phyloP scores from a whole-genome alignment of 2,113 vertebrate genomes.

The Gambusia holbrooki region DNA sequence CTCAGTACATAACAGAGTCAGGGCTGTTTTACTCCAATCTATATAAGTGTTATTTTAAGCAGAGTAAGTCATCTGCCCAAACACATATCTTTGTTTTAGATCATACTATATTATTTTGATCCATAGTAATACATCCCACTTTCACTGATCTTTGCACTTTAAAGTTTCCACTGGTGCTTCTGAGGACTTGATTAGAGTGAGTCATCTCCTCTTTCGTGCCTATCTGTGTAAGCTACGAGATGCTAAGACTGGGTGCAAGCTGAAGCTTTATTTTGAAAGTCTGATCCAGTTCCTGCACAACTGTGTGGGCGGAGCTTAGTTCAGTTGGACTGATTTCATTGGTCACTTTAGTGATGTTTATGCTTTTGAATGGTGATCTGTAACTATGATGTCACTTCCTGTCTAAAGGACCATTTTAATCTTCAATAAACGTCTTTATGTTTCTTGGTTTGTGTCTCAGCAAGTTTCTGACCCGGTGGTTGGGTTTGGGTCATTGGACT shows the following conservation, averaged over 20 bases:
- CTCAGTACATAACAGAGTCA: not conserved
- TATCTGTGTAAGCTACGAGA: not conserved
- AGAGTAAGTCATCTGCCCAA: not conserved
- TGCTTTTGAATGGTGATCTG: not conserved
- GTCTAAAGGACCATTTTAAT: not conserved
- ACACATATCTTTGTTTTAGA: not conserved
- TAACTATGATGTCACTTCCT: too few species aligned
- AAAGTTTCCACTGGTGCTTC: not conserved
- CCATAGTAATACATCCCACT: not conserved
- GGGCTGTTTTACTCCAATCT: not conserved
- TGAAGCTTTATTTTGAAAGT: not conserved
- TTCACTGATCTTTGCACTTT: not conserved
- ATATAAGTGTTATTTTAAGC: not conserved
- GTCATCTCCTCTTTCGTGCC: not conserved
- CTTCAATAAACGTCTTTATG: not conserved
- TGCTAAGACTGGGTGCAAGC: not conserved
- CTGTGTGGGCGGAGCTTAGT: not conserved
- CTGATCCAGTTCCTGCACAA: not conserved
- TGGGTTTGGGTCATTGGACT: too few species aligned
- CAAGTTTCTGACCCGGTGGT: not conserved
- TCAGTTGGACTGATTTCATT: not conserved
- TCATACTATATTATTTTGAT: not conserved
- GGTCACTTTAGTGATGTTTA: not conserved
- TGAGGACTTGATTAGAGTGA: not conserved
- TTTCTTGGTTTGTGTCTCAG: not conserved